These are phyloP conservation scores for Ericerus pela DNA, from an alignment of 1,140 invertebrate species.

Conservation along the genomic window DNA sequence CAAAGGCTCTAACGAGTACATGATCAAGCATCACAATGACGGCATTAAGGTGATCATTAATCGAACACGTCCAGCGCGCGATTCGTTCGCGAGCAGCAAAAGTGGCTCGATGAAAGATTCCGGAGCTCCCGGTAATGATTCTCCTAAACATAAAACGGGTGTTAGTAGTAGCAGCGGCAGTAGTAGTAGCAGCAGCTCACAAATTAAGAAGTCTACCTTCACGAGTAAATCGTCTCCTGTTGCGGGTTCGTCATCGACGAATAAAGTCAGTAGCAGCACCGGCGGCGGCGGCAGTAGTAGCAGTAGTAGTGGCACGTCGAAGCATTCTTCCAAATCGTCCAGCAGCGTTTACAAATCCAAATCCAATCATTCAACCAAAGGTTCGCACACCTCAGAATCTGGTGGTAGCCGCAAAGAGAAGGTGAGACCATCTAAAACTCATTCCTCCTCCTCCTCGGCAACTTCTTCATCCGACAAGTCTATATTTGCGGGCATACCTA, in stretches of 20 bases:
- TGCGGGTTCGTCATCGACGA: background rate
- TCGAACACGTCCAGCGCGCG: constrained; percentile 57
- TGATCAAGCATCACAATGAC: constrained; percentile 67
- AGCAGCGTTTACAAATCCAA: background rate
- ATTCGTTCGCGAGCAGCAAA: constrained; percentile 28
- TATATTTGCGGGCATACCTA: background rate
- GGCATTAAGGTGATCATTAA: constrained; percentile 82
- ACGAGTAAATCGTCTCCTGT: background rate
- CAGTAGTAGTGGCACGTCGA: background rate
- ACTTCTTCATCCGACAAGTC: background rate
- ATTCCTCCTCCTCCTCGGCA: no score
- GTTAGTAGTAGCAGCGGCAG: no score
- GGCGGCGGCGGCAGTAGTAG: background rate
- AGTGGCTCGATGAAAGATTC: background rate
- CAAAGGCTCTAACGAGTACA: constrained; percentile 64
- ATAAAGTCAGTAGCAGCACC: background rate
- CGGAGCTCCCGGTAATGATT: background rate
- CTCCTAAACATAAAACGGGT: background rate
- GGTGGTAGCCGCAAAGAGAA: background rate
- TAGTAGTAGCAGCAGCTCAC: background rate
- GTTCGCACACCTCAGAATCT: background rate
- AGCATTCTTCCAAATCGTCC: constrained; percentile 1
- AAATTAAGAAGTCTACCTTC: background rate
- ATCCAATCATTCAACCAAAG: constrained; percentile 2
- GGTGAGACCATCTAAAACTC: background rate